Evolutionary conservation across 23 tunicate genomes (phyloP).

Genomic region (Aplidium turbinatum): DNA sequence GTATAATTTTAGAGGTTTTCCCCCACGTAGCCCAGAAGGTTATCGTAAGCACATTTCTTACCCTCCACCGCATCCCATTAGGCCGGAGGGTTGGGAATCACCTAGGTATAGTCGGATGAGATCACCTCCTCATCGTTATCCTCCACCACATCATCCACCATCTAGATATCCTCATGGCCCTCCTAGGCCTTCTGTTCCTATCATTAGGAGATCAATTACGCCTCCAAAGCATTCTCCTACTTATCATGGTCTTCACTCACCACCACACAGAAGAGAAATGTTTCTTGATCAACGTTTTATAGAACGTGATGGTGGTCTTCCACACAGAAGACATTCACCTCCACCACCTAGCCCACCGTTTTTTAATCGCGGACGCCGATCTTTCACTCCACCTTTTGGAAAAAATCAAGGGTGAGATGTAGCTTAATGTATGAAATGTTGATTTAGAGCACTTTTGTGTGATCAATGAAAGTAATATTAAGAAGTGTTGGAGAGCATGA

Average conservation of each 20-base stretch:
- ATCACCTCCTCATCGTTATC: not conserved
- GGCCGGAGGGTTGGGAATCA: no score
- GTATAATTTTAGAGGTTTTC: constrained; percentile 7
- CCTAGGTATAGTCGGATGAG: not conserved
- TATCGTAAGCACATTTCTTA: no score
- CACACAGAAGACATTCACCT: not conserved
- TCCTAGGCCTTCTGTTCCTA: not conserved
- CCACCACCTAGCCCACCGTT: not conserved
- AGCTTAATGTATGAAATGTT: no score
- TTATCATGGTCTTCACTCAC: constrained; percentile 9
- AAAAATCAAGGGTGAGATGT: constrained; percentile 19
- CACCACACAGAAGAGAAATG: not conserved
- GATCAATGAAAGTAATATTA: no score
- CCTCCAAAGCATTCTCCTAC: constrained; percentile 29
- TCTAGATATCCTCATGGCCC: not conserved
- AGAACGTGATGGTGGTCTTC: not conserved
- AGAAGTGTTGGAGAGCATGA: no score
- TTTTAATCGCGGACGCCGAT: no score
- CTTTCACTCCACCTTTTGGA: not conserved
- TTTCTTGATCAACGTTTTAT: not conserved
- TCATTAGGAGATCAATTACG: constrained; percentile 33
- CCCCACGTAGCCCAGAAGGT: constrained; percentile 16
- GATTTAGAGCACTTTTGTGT: no score
- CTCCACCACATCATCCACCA: not conserved
- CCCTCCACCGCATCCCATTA: not conserved